Evolutionary conservation across 2,797 vertebrate species (phyloP).

Genomic region (Argentina silus): DNA sequence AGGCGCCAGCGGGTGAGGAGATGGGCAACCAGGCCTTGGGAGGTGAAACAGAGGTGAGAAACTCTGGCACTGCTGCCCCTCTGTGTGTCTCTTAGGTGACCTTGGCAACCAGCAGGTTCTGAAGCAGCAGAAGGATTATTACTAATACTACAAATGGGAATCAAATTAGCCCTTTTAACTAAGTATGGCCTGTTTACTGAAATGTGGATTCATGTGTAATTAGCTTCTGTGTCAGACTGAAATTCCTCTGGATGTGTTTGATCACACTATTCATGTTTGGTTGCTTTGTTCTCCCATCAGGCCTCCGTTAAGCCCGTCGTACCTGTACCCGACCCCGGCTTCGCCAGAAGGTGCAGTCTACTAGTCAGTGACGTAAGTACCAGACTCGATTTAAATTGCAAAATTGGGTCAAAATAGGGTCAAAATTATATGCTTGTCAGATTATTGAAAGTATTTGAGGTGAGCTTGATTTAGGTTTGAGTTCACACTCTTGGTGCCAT

Average conservation of each 20-base stretch:
- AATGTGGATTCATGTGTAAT: too few species aligned
- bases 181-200: too few species aligned
- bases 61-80: neutral
- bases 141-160: neutral
- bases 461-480: too few species aligned
- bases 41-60: neutral
- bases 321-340: neutral
- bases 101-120: neutral
- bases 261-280: too few species aligned
- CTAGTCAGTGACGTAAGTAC: conserved; percentile 7
- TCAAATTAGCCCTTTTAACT: too few species aligned
- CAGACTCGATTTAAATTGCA: too few species aligned
- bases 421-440: too few species aligned
- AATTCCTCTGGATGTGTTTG: too few species aligned
- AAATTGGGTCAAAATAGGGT: too few species aligned
- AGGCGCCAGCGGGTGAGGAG: neutral
- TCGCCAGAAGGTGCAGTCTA: conserved; percentile 7
- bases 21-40: neutral
- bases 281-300: conserved; percentile 2
- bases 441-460: too few species aligned
- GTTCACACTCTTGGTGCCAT: too few species aligned
- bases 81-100: neutral
- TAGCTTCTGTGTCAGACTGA: too few species aligned
- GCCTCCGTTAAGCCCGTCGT: neutral
- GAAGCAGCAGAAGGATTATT: neutral